These are phyloP conservation scores for Pelecanus crispus DNA, from an alignment of 2,113 vertebrate species.

Conservation along the genomic window DNA sequence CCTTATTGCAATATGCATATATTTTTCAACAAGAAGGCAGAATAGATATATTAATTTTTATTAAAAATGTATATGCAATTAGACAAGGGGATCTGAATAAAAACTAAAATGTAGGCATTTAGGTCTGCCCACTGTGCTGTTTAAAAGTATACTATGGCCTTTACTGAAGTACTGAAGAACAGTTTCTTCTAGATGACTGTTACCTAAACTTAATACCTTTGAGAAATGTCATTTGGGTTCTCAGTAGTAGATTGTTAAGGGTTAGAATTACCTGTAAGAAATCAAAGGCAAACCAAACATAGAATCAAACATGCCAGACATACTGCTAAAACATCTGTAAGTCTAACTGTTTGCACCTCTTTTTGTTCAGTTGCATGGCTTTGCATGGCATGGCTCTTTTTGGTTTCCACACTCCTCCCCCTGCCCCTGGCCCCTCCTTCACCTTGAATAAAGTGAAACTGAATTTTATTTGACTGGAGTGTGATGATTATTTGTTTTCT, in stretches of 20 bases:
- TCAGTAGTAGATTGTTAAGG: background rate
- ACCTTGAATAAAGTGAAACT: constrained; percentile 36
- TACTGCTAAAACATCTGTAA: background rate
- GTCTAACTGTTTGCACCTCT: background rate
- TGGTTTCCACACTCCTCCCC: background rate
- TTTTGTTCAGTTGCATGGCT: background rate
- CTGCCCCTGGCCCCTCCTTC: background rate
- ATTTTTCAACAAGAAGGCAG: background rate
- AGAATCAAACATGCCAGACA: background rate
- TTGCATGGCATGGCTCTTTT: background rate
- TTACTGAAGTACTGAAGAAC: background rate
- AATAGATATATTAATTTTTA: background rate
- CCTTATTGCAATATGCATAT: background rate
- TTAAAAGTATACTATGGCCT: background rate
- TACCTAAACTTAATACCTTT: background rate
- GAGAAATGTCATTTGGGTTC: background rate
- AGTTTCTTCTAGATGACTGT: background rate
- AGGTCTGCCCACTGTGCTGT: background rate
- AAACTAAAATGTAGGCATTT: background rate
- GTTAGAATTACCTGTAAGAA: background rate
- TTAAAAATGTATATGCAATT: background rate
- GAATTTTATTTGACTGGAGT: background rate
- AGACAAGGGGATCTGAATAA: background rate
- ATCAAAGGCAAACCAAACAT: background rate
- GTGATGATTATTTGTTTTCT: background rate